phyloP scores from a whole-genome alignment of 2,113 vertebrate species.

The Trematomus loennbergii region DNA sequence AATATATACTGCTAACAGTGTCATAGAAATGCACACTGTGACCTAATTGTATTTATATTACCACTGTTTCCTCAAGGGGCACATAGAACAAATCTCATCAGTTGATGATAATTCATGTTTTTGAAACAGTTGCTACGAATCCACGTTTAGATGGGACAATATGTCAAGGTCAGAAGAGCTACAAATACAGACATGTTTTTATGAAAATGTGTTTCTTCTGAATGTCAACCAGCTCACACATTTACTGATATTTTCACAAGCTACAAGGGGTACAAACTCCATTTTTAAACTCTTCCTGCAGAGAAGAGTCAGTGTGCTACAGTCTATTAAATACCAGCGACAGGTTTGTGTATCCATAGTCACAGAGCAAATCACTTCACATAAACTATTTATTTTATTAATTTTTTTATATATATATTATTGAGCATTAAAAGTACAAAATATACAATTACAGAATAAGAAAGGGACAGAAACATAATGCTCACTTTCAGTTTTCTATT shows the following conservation, averaged over 20 bases:
- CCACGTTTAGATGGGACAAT: background rate
- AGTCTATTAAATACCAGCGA: background rate
- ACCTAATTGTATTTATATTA: background rate
- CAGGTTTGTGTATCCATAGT: background rate
- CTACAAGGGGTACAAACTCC: background rate
- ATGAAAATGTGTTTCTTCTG: no score
- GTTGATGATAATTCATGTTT: background rate
- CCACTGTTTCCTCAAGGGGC: background rate
- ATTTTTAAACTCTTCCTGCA: background rate
- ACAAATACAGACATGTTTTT: no score
- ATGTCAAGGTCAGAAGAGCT: background rate
- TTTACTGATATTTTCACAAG: background rate
- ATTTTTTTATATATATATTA: no score
- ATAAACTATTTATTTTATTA: background rate
- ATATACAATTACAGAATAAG: no score
- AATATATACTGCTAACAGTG: background rate
- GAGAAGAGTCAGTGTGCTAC: background rate
- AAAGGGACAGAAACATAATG: no score
- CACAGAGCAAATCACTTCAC: constrained; percentile 8
- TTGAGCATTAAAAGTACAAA: no score
- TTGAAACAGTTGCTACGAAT: background rate
- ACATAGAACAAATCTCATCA: background rate
- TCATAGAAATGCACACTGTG: background rate
- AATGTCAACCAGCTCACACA: background rate
- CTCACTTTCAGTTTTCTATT: no score